Base-by-base conservation (phyloP, 2,113 vertebrate genomes). In the Tenrec ecaudatus region DNA sequence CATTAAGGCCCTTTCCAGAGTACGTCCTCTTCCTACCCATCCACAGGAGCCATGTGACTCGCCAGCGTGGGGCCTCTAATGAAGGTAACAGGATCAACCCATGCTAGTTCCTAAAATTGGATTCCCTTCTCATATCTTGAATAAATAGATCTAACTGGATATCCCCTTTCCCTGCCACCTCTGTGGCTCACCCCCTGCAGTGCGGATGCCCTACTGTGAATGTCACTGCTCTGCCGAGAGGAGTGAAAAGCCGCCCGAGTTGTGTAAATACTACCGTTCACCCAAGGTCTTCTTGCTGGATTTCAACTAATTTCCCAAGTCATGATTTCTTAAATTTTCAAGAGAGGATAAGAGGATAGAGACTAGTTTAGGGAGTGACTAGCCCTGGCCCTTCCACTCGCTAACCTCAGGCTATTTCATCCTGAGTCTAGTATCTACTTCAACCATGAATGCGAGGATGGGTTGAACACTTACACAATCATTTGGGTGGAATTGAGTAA, bases 321-420 rank as follows among this genome's bases (percentile, higher is more conserved):
- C 9, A 83, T 0, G 10, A 19, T 57, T 79, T 25, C 75, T 66
- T 69, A 82, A 91, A 29, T 76, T 95, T n/a, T 92, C 79, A 89
- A 66, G 36, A 60, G 5, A 58, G 73, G 53, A 86, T 76, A 27
- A 36, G 33, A 31, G 86, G 17, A 27, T 31, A 66, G 33, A 84
- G 86, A 77, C 47, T 64, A 36, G 31, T 43, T 25, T 86, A 43
- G 80, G 64, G 8, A 16, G 31, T 10, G 66, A 76, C 62, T 71
- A 36, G 15, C 25, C 36, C 27, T 22, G 33, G 40, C 17, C 33
- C 2, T 71, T 29, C 58, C 38, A 36, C 57, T 53, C 43, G 10
- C 31, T 27, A 71, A 76, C 36, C 25, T 71, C 6, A 73, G 27
- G 29, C 23, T n/a, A 53, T 53, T 53, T 53, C 9, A 53, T 62